Evolutionary conservation across 2,797 vertebrate species (phyloP).

Genomic region (Clarias platycephalus): DNA sequence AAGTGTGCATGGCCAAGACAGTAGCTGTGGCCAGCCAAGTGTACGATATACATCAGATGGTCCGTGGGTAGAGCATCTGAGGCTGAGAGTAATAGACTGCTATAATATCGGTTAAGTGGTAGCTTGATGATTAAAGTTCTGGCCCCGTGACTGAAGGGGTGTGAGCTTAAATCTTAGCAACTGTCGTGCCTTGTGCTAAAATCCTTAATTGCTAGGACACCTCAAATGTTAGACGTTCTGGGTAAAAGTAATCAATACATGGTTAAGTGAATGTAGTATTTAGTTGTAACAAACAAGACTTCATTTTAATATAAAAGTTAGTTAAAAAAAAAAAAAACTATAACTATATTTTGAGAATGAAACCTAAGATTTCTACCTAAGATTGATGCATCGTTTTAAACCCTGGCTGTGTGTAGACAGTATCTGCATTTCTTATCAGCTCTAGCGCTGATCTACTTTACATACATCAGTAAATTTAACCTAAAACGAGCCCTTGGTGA

Average conservation of each 20-base stretch:
- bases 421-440: background rate
- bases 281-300: background rate
- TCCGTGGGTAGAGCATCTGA: constrained; percentile 32
- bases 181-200: constrained; percentile 8
- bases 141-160: background rate
- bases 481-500: constrained; percentile 30
- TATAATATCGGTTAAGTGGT: background rate
- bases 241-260: background rate
- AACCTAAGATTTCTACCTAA: background rate
- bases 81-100: constrained; percentile 3
- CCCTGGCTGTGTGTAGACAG: background rate
- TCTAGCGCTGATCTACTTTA: constrained; percentile 11
- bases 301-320: background rate
- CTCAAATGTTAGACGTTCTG: background rate
- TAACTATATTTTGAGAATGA: background rate
- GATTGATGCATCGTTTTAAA: background rate
- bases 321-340: background rate
- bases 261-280: background rate
- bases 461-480: constrained; percentile 21
- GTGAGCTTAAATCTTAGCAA: constrained; percentile 6
- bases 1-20: background rate
- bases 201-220: constrained; percentile 17
- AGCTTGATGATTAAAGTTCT: constrained; percentile 5
- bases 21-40: constrained; percentile 12
- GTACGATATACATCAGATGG: constrained; percentile 32